Percentiles rank a stretch among this genome's conserved stretches.
Evolutionary conservation across 2,113 vertebrate species (phyloP).

Genomic region (Microcebus murinus): DNA sequence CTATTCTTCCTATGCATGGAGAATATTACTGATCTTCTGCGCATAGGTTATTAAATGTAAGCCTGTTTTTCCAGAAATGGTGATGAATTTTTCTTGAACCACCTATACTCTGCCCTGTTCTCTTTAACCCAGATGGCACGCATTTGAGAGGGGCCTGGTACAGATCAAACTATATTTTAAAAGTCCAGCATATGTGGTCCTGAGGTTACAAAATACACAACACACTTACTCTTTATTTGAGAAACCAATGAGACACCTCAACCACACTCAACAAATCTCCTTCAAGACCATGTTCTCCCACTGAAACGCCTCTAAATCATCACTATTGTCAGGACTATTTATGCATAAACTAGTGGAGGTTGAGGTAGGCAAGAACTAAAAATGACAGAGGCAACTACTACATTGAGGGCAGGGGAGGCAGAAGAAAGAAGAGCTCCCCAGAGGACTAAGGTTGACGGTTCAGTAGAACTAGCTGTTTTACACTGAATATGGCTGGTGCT

Average conservation of each 20-base stretch:
- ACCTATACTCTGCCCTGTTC: not conserved
- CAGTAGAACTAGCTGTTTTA: not conserved
- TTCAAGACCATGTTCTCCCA: not conserved
- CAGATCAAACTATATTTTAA: slow-evolving; percentile 8
- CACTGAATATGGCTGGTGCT: not conserved
- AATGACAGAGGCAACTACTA: not conserved
- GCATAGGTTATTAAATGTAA: slow-evolving; percentile 42
- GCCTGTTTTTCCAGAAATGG: slow-evolving; percentile 59
- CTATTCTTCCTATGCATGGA: not conserved
- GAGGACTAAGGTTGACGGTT: not conserved
- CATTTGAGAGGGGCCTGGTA: slow-evolving; percentile 1
- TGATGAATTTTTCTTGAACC: slow-evolving; percentile 55
- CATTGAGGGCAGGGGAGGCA: not conserved
- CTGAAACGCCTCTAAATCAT: not conserved
- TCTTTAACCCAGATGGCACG: not conserved
- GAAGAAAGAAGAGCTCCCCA: not conserved
- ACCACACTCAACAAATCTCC: not conserved
- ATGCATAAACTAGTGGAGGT: not conserved
- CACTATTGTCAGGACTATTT: not conserved
- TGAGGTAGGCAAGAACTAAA: not conserved
- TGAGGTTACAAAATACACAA: not conserved
- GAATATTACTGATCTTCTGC: slow-evolving; percentile 44
- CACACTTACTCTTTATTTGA: not conserved
- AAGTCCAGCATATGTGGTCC: not conserved
- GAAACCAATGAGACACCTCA: not conserved